Evolutionary conservation across 2,797 vertebrate species (phyloP), one percentile per base, ranked within the genome.

Genomic region (Mionectes olivaceus): DNA sequence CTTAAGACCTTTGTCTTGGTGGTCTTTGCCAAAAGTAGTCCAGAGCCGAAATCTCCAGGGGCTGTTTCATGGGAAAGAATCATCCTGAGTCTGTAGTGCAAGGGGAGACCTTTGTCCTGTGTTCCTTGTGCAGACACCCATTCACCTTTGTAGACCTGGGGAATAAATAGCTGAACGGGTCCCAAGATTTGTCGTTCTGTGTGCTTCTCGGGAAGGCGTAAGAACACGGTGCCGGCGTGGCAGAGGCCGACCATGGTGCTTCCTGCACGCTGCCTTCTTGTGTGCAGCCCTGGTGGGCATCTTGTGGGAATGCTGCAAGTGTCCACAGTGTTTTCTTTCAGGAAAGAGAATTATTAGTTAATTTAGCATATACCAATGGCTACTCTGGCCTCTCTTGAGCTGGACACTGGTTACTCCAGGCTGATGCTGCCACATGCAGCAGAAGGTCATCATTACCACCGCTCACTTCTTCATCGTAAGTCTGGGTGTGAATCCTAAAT

Each of bases 391-490:
- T 68, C n/a, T 75, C 64, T 35, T 21, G 44, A 60, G 69, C 53
- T 49, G 47, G 33, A 33, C 35, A 10, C 9, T 0, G 6, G 27
- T 23, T 43, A 73, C 46, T n/a, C 2, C 43, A 37, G 25, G 8
- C 57, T 21, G 55, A 15, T 3, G 3, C 27, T 56, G 30, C 69
- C 25, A 3, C 19, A 6, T n/a, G 7, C 2, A 8, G 37, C 28
- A 22, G 43, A 30, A 69, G 7, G 25, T 47, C 57, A 13, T 52
- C 1, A 1, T 35, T 46, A 11, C 23, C 46, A 30, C 35, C 46
- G 5, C 5, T 8, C 28, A 18, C 2, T 0, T 25, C 61, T 79
- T 69, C 44, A 1, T 33, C 1, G 0, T 6, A 2, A 2, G 1
- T 80, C 75, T 69, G 16, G 19, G 13, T 6, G 5, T 17, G 63